Evolutionary conservation across 2,888 invertebrate species (phyloP), one percentile per base, ranked within the genome.

Genomic region (Lypha dubia): DNA sequence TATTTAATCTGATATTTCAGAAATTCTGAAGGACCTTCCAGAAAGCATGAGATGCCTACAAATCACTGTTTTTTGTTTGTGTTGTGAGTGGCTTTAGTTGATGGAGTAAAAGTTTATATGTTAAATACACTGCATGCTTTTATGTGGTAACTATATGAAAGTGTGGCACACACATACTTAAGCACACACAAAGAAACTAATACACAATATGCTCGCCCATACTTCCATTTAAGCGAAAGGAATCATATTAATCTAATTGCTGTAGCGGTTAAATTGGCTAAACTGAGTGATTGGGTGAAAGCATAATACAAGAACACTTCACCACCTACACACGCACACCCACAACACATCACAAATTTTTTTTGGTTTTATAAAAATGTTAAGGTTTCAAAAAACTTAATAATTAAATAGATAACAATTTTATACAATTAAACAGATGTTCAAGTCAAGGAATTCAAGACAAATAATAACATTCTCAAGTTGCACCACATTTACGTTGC

Each of bases 211-310:
- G 8, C 17, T n/a, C 13, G 8, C 17, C 24, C 28, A 20, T 17
- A 38, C 41, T 51, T 9, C 1, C 15, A 20, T 53, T 41, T 63
- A 35, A 38, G 35, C 7, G 28, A 17, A 11, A 13, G 79, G 49
- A 84, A 67, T 76, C 44, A 51, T 80, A 76, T 80, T 71, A 11
- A 80, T 71, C 60, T 67, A 67, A 71, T 76, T 6, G 13, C 1
- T 49, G n/a, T 13, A 35, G 56, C 56, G 68, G 74, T 38, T 70
- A 22, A 44, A 60, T 22, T 65, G 75, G 65, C 28, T 70, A 22
- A 44, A 60, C 22, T 65, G 75, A 60, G 11, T 35, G 62, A 13
- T 65, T 32, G 22, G 65, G 44, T 63, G 35, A 46, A n/a, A n/a
- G n/a, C 0, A 8, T 5, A 65, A 44, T 5, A 3, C 46, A 35